These are phyloP conservation scores for Tubulanus polymorphus DNA, from an alignment of 2,888 invertebrate species.

Conservation along the genomic window DNA sequence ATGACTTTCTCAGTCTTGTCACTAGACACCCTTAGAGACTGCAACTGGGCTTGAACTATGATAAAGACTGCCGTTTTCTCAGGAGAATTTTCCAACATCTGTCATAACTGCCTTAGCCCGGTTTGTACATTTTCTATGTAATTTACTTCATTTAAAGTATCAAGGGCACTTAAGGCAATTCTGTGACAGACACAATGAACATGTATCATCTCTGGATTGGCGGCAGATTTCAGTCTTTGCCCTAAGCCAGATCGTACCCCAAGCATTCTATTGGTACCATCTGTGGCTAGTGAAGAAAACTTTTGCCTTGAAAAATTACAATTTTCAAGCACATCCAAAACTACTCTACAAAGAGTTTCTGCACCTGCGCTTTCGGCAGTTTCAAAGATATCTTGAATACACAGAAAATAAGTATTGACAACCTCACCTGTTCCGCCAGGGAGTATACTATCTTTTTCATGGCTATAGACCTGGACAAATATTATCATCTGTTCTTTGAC, in stretches of 20 bases:
- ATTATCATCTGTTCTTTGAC: background rate
- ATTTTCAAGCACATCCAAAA: slow-evolving; percentile 5
- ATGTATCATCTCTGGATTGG: slow-evolving; percentile 13
- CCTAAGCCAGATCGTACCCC: slow-evolving; percentile 17
- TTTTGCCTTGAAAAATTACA: slow-evolving; percentile 5
- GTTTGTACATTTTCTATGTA: slow-evolving; percentile 19
- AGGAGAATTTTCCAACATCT: slow-evolving; percentile 22
- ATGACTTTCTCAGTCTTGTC: slow-evolving; percentile 10
- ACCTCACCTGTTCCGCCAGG: background rate
- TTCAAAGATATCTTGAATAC: background rate
- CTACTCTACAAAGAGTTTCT: slow-evolving; percentile 19
- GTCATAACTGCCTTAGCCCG: slow-evolving; percentile 16
- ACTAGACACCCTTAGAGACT: slow-evolving; percentile 4
- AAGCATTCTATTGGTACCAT: slow-evolving; percentile 19
- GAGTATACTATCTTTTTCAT: too few relatives aligned
- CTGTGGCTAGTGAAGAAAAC: slow-evolving; percentile 13
- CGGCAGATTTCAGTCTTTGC: slow-evolving; percentile 9
- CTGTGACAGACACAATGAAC: slow-evolving; percentile 22
- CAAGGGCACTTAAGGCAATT: slow-evolving; percentile 20
- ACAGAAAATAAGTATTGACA: background rate
- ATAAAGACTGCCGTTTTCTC: slow-evolving; percentile 19
- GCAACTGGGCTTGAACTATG: slow-evolving; percentile 16
- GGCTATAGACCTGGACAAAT: slow-evolving; percentile 1
- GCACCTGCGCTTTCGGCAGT: background rate
- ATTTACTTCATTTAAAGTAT: slow-evolving; percentile 8